Evolutionary conservation across 2,888 invertebrate genomes (phyloP).

Genomic region (Euplagia quadripunctaria): DNA sequence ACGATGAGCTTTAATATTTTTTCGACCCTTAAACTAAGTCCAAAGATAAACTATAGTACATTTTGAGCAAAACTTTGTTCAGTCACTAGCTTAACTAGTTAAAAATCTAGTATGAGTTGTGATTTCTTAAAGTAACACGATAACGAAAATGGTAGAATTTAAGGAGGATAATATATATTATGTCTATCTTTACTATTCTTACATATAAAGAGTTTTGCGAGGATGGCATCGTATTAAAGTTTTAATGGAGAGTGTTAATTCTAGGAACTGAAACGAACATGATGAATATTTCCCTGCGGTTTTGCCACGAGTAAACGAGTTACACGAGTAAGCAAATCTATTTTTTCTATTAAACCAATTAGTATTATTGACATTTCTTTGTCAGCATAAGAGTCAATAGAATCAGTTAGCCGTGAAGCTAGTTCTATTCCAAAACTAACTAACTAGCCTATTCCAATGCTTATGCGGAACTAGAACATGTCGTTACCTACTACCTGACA

Average conservation of each 20-base stretch:
- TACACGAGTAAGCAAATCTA: too few relatives aligned
- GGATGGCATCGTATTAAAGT: too few relatives aligned
- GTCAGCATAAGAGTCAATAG: not conserved
- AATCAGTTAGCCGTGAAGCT: not conserved
- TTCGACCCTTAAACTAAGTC: not conserved
- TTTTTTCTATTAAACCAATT: too few relatives aligned
- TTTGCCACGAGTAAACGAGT: too few relatives aligned
- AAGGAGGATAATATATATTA: not conserved
- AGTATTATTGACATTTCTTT: too few relatives aligned
- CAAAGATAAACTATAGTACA: not conserved
- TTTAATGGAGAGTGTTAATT: too few relatives aligned
- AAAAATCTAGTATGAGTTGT: not conserved
- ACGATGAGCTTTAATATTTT: not conserved
- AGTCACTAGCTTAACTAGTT: not conserved
- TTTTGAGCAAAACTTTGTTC: constrained; percentile 1
- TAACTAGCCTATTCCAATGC: not conserved
- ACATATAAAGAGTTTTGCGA: too few relatives aligned
- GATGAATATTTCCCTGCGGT: too few relatives aligned
- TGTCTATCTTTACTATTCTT: too few relatives aligned
- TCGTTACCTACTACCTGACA: too few relatives aligned
- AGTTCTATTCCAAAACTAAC: not conserved
- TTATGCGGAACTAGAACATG: too few relatives aligned
- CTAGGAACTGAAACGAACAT: too few relatives aligned
- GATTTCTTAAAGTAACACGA: not conserved
- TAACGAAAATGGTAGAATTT: not conserved